A percentile compares a stretch with the other conserved stretches of the same genome.
Evolutionary conservation across 2,113 vertebrate genomes (phyloP).

Genomic region (Rhadina sibilatrix): DNA sequence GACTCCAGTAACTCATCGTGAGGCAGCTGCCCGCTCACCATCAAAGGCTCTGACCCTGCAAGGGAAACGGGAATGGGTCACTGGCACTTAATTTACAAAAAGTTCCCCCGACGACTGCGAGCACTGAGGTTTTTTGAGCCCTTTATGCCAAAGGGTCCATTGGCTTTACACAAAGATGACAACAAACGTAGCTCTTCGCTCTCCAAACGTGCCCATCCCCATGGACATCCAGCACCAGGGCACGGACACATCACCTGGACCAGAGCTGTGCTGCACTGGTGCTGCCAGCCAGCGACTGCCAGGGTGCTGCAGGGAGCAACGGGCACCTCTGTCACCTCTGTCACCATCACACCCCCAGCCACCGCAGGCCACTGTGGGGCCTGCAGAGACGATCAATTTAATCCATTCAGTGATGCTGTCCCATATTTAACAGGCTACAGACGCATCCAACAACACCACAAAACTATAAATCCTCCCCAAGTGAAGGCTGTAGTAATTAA

Average conservation of each 20-base stretch:
- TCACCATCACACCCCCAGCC: background rate
- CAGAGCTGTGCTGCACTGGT: accelerated
- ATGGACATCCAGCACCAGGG: accelerated
- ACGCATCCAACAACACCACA: background rate
- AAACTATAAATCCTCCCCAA: background rate
- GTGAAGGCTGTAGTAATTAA: background rate
- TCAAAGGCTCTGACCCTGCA: conserved; percentile 59
- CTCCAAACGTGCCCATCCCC: background rate
- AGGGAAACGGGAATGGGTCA: background rate
- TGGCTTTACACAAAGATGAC: background rate
- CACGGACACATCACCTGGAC: accelerated
- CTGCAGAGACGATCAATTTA: background rate
- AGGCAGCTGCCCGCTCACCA: conserved; percentile 45
- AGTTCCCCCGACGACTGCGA: background rate
- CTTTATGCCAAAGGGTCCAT: accelerated
- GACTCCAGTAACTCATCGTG: conserved; percentile 84
- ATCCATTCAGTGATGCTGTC: background rate
- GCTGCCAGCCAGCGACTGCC: accelerated
- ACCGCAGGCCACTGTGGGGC: background rate
- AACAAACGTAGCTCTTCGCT: accelerated
- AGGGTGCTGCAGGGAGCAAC: accelerated
- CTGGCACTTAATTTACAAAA: background rate
- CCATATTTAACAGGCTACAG: background rate
- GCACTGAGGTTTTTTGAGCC: background rate
- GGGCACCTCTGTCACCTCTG: background rate